Conservation (phyloP, 2,113 vertebrate genomes). For the Piprites chloris region DNA sequence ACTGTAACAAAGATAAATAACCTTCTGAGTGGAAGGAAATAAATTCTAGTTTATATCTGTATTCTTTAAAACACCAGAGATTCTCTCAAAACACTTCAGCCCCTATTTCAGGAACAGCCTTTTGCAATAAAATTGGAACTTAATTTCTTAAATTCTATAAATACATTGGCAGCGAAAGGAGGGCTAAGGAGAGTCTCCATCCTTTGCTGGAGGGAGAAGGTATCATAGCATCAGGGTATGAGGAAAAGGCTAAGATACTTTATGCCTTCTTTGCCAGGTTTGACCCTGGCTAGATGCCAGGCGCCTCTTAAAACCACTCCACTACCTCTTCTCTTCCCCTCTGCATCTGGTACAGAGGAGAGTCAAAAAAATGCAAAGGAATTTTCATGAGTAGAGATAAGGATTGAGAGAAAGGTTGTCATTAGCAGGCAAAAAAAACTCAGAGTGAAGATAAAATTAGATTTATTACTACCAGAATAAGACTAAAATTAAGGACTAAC, state of each 20-base stretch:
- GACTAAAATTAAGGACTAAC: too few species aligned
- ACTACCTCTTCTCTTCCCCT: too few species aligned
- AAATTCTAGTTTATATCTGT: conserved; percentile 8
- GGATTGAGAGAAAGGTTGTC: too few species aligned
- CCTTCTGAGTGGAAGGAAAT: neutral
- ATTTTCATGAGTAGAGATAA: too few species aligned
- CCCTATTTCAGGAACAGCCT: neutral
- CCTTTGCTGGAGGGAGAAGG: neutral
- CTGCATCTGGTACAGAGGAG: too few species aligned
- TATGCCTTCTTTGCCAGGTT: neutral
- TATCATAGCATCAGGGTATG: neutral
- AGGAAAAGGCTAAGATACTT: neutral
- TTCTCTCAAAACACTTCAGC: neutral
- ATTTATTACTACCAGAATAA: too few species aligned
- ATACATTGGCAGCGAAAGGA: neutral
- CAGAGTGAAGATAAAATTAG: too few species aligned
- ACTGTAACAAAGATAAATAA: neutral
- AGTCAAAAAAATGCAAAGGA: too few species aligned
- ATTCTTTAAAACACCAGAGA: neutral
- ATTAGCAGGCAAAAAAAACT: too few species aligned
- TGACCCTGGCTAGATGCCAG: too few species aligned
- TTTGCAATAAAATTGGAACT: neutral
- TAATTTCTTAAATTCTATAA: neutral
- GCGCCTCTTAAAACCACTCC: too few species aligned
- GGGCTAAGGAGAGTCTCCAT: neutral